A percentile compares a stretch with the other conserved stretches of the same genome.
Evolutionary conservation across 1,140 invertebrate genomes (phyloP).

Genomic region (Brachystomella parvula): DNA sequence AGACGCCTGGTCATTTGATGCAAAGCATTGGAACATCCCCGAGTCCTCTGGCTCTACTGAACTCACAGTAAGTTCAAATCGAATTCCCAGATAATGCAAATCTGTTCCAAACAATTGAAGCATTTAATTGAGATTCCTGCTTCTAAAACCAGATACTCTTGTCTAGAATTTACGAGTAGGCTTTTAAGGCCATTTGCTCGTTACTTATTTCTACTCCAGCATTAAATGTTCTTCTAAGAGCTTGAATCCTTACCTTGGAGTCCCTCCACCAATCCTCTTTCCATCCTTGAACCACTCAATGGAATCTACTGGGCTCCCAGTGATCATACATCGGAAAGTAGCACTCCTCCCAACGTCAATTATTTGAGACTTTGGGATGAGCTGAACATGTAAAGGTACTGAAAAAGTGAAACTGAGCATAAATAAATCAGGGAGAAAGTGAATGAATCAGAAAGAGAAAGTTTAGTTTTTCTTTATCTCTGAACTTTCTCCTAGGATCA

Average conservation of each 20-base stretch:
- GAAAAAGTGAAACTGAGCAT: slow-evolving; percentile 40
- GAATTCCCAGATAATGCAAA: slow-evolving; percentile 21
- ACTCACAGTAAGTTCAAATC: slow-evolving; percentile 51
- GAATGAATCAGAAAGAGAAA: neutral
- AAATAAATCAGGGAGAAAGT: too few species aligned
- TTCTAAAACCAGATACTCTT: too few species aligned
- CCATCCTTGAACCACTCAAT: slow-evolving; percentile 79
- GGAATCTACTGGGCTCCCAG: slow-evolving; percentile 68
- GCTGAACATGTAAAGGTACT: slow-evolving; percentile 63
- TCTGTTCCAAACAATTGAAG: slow-evolving; percentile 6
- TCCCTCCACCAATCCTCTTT: slow-evolving; percentile 41
- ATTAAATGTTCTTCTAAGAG: neutral
- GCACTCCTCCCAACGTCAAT: slow-evolving; percentile 73
- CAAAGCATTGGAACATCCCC: slow-evolving; percentile 85
- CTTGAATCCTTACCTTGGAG: slow-evolving; percentile 22
- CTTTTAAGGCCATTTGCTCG: too few species aligned
- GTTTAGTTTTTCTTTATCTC: neutral
- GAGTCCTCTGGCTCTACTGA: slow-evolving; percentile 66
- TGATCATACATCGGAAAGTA: slow-evolving; percentile 74
- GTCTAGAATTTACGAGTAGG: too few species aligned
- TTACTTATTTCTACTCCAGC: too few species aligned
- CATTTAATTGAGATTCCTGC: too few species aligned
- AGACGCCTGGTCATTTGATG: slow-evolving; percentile 74
- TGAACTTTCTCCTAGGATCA: too few species aligned
- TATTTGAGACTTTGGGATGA: slow-evolving; percentile 62